A percentile compares a stretch with the other conserved stretches of the same genome.
Evolutionary conservation across 2,888 invertebrate genomes (phyloP).

Genomic region (Cantharis lateralis): DNA sequence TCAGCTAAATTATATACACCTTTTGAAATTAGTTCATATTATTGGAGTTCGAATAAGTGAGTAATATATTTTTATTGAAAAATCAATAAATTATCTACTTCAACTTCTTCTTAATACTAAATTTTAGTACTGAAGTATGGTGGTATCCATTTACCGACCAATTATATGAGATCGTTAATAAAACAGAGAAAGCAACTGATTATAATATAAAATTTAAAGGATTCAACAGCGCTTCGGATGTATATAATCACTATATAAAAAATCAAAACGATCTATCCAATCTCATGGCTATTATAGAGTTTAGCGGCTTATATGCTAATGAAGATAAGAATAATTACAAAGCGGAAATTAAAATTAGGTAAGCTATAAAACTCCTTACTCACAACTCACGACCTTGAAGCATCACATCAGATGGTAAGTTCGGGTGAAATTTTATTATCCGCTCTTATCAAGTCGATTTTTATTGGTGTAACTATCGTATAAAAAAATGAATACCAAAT

Average conservation of each 20-base stretch:
- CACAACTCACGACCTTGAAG: no score
- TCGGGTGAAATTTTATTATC: no score
- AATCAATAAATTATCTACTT: no score
- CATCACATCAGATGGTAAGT: no score
- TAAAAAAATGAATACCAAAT: no score
- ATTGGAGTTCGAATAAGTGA: no score
- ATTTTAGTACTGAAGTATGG: not conserved
- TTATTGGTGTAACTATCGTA: no score
- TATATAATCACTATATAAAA: not conserved
- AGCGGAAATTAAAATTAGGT: not conserved
- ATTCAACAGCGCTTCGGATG: not conserved
- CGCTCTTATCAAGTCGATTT: no score
- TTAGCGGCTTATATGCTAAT: not conserved
- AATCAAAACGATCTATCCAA: not conserved
- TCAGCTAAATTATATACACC: slow-evolving; percentile 12
- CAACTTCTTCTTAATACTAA: not conserved
- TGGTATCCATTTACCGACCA: not conserved
- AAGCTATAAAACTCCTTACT: not conserved
- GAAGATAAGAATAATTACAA: not conserved
- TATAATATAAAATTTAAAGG: no score
- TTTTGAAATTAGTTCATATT: not conserved
- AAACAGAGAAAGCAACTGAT: no score
- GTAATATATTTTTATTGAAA: no score
- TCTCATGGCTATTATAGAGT: not conserved
- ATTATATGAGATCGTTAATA: no score